Evolutionary conservation across 2,113 vertebrate species (phyloP), one percentile per base, ranked within the genome.

Genomic region (Pteruthius melanotis): DNA sequence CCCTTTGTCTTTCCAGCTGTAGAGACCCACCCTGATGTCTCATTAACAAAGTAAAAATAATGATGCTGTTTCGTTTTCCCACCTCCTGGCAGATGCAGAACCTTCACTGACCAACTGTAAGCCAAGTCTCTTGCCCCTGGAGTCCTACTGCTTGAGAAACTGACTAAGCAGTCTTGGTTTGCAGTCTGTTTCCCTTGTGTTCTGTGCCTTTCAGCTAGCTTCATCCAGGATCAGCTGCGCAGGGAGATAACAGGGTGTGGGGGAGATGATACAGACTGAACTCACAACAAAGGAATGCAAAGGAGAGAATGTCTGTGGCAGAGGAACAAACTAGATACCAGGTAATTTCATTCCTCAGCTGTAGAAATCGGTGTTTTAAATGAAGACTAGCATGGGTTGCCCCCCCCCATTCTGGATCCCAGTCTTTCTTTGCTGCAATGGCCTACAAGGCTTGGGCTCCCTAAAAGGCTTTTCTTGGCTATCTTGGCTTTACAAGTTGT

Each of bases 11-110:
- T 88, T 77, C 52, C 92, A 95, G 76, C 75, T 93, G 88, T 39
- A 83, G 45, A 74, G 71, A 77, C 60, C 71, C 78, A 94, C 87
- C 79, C 85, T 70, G 15, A 69, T 70, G 27, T 91, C 63, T 90
- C 69, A 86, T 83, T 86, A 93, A 68, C 45, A 65, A 72, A 4
- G 6, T 54, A 54, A 74, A 87, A 91, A 66, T 59, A 91, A 90
- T 90, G 76, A 14, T 37, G 47, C 10, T 2, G 0, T 24, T 83
- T 66, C 89, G n/a, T 93, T 94, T 93, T 78, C 56, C 86, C 68
- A 75, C 69, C 91, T 94, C 71, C 75, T 86, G 56, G 59, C 93
- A 95, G 92, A 87, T 96, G 94, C 63, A 94, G 79, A 93, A 72
- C 64, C 61, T 94, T 91, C 45, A 40, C 42, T 2, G 5, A 37